These are phyloP conservation scores for Pachyrhynchus sulphureomaculatus DNA, from an alignment of 1,140 invertebrate species.

Conservation along the genomic window DNA sequence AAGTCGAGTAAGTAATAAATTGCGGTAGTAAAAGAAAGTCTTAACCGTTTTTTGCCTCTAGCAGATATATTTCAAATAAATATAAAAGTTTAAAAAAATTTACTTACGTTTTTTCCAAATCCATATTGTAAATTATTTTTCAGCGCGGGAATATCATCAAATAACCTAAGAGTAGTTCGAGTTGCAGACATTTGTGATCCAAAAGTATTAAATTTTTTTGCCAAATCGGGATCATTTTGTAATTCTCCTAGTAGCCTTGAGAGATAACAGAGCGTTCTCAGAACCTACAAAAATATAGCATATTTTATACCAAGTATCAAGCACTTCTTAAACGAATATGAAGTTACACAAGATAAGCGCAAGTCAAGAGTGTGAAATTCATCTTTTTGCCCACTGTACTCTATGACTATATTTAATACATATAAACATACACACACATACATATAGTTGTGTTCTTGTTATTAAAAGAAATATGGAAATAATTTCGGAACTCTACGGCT, in stretches of 20 bases:
- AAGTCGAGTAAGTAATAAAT: too few species aligned
- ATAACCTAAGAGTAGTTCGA: conserved; percentile 67
- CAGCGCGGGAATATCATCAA: conserved; percentile 75
- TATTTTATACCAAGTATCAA: neutral
- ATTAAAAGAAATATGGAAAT: too few species aligned
- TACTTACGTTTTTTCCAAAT: conserved; percentile 59
- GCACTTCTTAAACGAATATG: neutral
- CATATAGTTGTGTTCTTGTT: too few species aligned
- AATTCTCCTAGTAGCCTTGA: conserved; percentile 62
- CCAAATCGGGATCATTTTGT: conserved; percentile 55
- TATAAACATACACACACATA: too few species aligned
- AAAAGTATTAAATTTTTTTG: conserved; percentile 60
- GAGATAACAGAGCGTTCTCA: conserved; percentile 68
- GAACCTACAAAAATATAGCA: conserved; percentile 52
- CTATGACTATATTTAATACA: too few species aligned
- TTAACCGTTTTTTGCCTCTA: too few species aligned
- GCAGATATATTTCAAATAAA: too few species aligned
- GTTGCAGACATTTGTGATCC: conserved; percentile 67
- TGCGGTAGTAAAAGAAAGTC: too few species aligned
- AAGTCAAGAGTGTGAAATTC: neutral
- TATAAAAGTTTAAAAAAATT: too few species aligned
- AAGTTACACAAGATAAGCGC: neutral
- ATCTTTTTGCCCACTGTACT: too few species aligned
- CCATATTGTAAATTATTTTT: conserved; percentile 63
- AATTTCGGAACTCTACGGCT: too few species aligned